Base-by-base conservation (phyloP, 1,140 invertebrate genomes). In the Zaprionus ghesquierei region DNA sequence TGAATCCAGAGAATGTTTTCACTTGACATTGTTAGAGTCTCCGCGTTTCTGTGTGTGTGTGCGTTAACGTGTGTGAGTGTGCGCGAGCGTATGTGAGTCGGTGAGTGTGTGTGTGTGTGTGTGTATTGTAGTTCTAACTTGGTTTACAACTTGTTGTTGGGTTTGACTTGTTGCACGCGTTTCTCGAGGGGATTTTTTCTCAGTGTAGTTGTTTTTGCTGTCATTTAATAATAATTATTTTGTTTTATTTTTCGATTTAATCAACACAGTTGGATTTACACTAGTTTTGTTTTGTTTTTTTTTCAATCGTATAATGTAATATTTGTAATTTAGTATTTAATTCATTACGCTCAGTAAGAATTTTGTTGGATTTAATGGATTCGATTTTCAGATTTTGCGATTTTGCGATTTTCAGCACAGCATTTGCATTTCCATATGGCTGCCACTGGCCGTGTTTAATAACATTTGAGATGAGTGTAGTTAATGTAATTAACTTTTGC, bases 1-100 rank as follows among this genome's bases (percentile, higher is more conserved):
- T 89, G 84, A 85, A 80, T 89, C 84, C 85, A 85, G 81, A 89
- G 84, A 89, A 89, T 84, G 84, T 89, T 89, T 89, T 89, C 84
- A 89, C 84, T 89, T 89, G 84, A 89, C 85, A 89, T 89, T 89
- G 85, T 84, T 86, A 81, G 41, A 75, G 81, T 70, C 56, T 72
- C 9, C 35, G 38, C 54, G 59, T 27, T 10, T 70, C 9, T 9
- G 35, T 68, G 38, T n/a, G 46, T 63, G 13, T 27, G 13, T 38
- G 13, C 61, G 25, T 61, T 22, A 51, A 6, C 23, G 5, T 51
- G 20, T 59, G 46, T 62, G 56, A 70, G 29, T 75, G 49, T 65
- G 63, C 73, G 63, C 13, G 53, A 72, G 46, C 27, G 51, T 59
- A 58, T 68, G 44, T 70, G 31, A 56, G 20, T 29, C 59, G 41